A percentile compares a stretch with the other conserved stretches of the same genome.
Evolutionary conservation across 2,888 invertebrate genomes (phyloP).

Genomic region (Drosophila austrosaltans): DNA sequence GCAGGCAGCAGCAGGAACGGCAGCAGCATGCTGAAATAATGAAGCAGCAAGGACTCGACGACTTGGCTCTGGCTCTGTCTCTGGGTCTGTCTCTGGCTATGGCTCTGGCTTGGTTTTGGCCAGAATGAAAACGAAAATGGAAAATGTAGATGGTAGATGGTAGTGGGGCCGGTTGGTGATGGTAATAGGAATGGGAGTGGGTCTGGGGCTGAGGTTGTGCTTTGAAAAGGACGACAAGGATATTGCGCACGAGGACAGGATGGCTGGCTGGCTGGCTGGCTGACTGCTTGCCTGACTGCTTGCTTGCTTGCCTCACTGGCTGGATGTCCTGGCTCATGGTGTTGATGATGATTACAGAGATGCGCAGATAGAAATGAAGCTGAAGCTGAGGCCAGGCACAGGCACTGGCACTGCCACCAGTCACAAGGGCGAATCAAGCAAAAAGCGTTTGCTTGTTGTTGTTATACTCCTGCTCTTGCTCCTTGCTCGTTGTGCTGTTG

Average conservation of each 20-base stretch:
- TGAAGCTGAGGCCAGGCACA: slow-evolving; percentile 34
- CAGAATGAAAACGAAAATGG: slow-evolving; percentile 77
- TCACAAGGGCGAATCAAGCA: slow-evolving; percentile 60
- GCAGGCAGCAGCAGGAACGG: slow-evolving; percentile 22
- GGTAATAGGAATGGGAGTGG: not conserved
- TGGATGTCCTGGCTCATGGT: slow-evolving; percentile 60
- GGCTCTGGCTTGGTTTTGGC: slow-evolving; percentile 24
- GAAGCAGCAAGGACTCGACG: slow-evolving; percentile 78
- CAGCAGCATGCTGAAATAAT: slow-evolving; percentile 77
- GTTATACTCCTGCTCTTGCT: slow-evolving; percentile 15
- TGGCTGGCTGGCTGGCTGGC: slow-evolving; percentile 55
- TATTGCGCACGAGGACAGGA: slow-evolving; percentile 79
- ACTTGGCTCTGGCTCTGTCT: slow-evolving; percentile 41
- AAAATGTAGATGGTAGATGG: slow-evolving; percentile 61
- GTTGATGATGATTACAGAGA: slow-evolving; percentile 78
- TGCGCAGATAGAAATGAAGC: slow-evolving; percentile 72
- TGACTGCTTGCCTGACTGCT: slow-evolving; percentile 46
- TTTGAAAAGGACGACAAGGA: slow-evolving; percentile 67
- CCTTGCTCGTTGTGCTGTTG: slow-evolving; percentile 3
- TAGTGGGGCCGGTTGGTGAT: slow-evolving; percentile 9
- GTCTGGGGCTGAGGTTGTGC: slow-evolving; percentile 26
- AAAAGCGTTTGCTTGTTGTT: slow-evolving; percentile 58
- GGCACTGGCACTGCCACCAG: slow-evolving; percentile 9
- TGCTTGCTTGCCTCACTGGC: slow-evolving; percentile 48
- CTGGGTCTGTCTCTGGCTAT: slow-evolving; percentile 12